phyloP scores from a whole-genome alignment of 2,797 vertebrate species.

The Paedocypris micromegethes region DNA sequence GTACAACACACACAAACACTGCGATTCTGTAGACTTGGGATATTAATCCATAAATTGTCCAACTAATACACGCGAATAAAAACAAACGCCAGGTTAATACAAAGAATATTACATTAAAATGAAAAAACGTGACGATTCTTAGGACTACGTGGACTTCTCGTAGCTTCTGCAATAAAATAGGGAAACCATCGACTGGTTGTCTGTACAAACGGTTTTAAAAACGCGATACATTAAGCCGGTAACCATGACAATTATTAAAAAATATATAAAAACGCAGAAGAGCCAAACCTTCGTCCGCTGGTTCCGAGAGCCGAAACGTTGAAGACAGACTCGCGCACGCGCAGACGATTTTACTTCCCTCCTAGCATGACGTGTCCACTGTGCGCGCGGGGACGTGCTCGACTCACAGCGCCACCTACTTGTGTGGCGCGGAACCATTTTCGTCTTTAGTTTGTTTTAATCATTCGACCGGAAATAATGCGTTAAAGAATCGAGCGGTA shows the following conservation, averaged over 20 bases:
- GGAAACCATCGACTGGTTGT: background rate
- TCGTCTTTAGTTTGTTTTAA: too few relatives aligned
- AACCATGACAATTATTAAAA: too few relatives aligned
- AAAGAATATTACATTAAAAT: too few relatives aligned
- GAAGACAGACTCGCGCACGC: slow-evolving; percentile 11
- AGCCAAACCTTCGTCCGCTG: background rate
- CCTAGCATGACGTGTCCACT: slow-evolving; percentile 31
- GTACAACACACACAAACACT: background rate
- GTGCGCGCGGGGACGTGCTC: background rate
- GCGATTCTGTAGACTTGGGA: background rate
- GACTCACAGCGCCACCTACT: slow-evolving; percentile 6
- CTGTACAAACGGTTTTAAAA: background rate
- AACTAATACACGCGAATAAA: background rate
- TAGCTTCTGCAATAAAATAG: too few relatives aligned
- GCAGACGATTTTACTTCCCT: slow-evolving; percentile 23
- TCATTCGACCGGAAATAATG: too few relatives aligned
- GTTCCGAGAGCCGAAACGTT: background rate
- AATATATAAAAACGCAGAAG: background rate
- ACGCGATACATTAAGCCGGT: too few relatives aligned
- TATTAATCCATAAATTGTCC: background rate
- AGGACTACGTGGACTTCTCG: slow-evolving; percentile 33
- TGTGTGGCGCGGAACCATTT: background rate
- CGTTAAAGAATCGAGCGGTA: too few relatives aligned
- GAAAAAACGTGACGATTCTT: background rate
- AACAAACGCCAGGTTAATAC: too few relatives aligned